phyloP scores from a whole-genome alignment of 2,113 vertebrate species.

The Ranitomeya imitator region DNA sequence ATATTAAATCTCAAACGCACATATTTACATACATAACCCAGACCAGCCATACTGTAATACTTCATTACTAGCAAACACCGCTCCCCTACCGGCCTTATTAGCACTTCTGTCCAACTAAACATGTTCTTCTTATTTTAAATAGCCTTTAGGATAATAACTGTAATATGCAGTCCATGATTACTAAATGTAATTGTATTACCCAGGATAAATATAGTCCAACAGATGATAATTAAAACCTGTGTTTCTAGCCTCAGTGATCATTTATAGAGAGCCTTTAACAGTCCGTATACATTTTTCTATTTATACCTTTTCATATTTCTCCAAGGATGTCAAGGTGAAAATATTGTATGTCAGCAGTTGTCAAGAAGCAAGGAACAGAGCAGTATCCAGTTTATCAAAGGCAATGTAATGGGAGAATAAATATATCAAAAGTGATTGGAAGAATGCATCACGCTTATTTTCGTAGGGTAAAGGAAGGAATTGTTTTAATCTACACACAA shows the following conservation, averaged over 20 bases:
- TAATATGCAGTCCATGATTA: not conserved
- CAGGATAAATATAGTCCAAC: not conserved
- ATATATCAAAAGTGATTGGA: conserved; percentile 16
- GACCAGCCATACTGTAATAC: not conserved
- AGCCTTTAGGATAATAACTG: not conserved
- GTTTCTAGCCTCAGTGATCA: not conserved
- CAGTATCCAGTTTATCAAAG: conserved; percentile 36
- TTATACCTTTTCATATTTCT: conserved; percentile 26
- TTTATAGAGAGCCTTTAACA: conserved; percentile 20
- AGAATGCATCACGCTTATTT: not conserved
- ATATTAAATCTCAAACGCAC: not conserved
- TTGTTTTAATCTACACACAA: conserved; percentile 5
- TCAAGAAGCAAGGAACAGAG: conserved; percentile 18
- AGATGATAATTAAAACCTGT: not conserved
- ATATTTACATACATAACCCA: not conserved
- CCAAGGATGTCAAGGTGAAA: conserved; percentile 31
- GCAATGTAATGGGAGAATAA: not conserved
- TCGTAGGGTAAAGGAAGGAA: not conserved
- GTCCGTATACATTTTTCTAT: conserved; percentile 24
- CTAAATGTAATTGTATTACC: not conserved
- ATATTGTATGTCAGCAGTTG: conserved; percentile 36
- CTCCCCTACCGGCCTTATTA: not conserved
- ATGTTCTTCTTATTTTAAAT: not conserved
- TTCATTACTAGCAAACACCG: not conserved
- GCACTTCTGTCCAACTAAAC: not conserved